Percentiles rank a stretch among this genome's conserved stretches.
phyloP scores from a whole-genome alignment of 2,888 invertebrate genomes.

The Graphium colonna region DNA sequence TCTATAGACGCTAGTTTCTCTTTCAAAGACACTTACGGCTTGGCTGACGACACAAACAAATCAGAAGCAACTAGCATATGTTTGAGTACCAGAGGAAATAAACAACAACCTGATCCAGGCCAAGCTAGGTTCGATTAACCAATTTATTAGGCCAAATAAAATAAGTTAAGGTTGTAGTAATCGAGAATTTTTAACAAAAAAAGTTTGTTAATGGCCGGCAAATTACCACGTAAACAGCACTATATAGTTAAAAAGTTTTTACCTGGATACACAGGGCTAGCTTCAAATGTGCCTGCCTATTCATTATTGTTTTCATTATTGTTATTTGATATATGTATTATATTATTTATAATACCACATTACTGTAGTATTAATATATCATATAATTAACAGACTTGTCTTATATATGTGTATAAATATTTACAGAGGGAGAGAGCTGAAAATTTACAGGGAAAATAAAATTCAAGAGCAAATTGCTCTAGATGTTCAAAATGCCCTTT shows the following conservation, averaged over 20 bases:
- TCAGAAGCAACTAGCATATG: conserved; percentile 66
- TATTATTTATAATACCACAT: too few species aligned
- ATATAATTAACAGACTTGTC: too few species aligned
- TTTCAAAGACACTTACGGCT: conserved; percentile 69
- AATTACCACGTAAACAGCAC: too few species aligned
- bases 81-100: conserved; percentile 42
- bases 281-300: too few species aligned
- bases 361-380: too few species aligned
- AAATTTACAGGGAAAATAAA: conserved; percentile 55
- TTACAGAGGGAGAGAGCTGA: conserved; percentile 58
- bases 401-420: conserved; percentile 1
- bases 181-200: too few species aligned
- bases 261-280: too few species aligned
- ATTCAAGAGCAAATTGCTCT: conserved; percentile 53
- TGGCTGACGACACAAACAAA: conserved; percentile 45
- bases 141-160: neutral
- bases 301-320: too few species aligned
- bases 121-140: conserved; percentile 47
- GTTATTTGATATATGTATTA: too few species aligned
- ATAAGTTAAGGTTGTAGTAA: too few species aligned
- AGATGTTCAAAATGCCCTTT: conserved; percentile 61
- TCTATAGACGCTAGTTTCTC: conserved; percentile 75
- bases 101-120: conserved; percentile 34
- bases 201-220: too few species aligned
- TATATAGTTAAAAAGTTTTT: too few species aligned